A percentile compares a stretch with the other conserved stretches of the same genome.
phyloP scores from a whole-genome alignment of 2,888 invertebrate species.

The Lottia scabra region DNA sequence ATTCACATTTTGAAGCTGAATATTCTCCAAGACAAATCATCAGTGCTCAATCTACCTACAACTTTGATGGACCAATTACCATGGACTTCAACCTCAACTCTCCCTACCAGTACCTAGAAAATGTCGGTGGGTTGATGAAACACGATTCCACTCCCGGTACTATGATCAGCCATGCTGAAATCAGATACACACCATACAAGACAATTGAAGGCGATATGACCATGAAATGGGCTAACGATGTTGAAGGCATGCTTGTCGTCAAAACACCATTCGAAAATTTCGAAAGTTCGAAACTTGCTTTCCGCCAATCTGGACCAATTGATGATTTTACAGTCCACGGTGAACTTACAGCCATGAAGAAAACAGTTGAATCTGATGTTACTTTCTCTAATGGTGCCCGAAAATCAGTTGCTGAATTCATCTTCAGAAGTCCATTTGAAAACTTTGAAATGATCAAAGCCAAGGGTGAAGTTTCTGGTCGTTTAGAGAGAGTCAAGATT shows the following conservation, averaged over 20 bases:
- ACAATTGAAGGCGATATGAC: slow-evolving; percentile 35
- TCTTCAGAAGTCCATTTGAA: slow-evolving; percentile 19
- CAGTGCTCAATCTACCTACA: slow-evolving; percentile 23
- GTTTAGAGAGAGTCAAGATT: not conserved
- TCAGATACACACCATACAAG: slow-evolving; percentile 21
- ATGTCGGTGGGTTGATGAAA: slow-evolving; percentile 30
- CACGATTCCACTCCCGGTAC: slow-evolving; percentile 20
- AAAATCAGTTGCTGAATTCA: slow-evolving; percentile 19
- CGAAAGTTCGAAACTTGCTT: slow-evolving; percentile 30
- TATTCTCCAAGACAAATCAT: slow-evolving; percentile 27
- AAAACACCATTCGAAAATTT: slow-evolving; percentile 36
- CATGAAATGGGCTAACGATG: slow-evolving; percentile 25
- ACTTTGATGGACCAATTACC: slow-evolving; percentile 23
- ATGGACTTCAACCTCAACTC: slow-evolving; percentile 37
- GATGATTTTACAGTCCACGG: slow-evolving; percentile 41
- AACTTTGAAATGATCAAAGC: slow-evolving; percentile 21
- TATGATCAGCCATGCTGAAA: slow-evolving; percentile 23
- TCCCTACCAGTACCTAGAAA: slow-evolving; percentile 41
- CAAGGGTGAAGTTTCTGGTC: slow-evolving; percentile 3
- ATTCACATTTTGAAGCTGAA: slow-evolving; percentile 23
- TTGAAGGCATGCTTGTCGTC: slow-evolving; percentile 38
- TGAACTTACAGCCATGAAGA: slow-evolving; percentile 26
- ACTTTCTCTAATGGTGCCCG: slow-evolving; percentile 11
- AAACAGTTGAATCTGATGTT: slow-evolving; percentile 22
- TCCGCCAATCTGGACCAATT: slow-evolving; percentile 41